Percentiles rank a stretch among this genome's conserved stretches.
Evolutionary conservation across 2,113 vertebrate genomes (phyloP).

Genomic region (Tyrannus savana): DNA sequence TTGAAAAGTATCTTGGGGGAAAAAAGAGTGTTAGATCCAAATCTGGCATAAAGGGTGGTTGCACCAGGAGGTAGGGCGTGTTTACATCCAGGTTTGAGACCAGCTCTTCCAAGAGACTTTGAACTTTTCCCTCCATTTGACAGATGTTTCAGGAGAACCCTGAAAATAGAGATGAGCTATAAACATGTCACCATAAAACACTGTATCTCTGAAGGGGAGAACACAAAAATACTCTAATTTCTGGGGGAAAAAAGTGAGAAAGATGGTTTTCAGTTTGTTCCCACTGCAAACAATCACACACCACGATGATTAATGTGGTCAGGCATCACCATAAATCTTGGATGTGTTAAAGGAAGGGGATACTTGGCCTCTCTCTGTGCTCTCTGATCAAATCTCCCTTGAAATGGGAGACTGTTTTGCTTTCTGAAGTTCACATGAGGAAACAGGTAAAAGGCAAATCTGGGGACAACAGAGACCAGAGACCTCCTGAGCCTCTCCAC

Average conservation of each 20-base stretch:
- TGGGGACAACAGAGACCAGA: fast-evolving
- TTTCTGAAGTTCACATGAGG: background rate
- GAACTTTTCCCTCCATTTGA: background rate
- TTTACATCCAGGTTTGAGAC: background rate
- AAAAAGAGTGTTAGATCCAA: background rate
- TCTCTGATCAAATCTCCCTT: background rate
- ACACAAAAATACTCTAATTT: background rate
- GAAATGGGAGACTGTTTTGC: background rate
- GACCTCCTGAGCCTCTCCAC: background rate
- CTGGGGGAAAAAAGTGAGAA: background rate
- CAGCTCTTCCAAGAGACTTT: background rate
- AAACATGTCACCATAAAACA: background rate
- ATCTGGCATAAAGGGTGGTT: background rate
- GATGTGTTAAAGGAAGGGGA: background rate
- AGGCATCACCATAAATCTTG: background rate
- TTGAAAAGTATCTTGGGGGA: background rate
- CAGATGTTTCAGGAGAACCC: background rate
- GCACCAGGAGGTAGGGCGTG: background rate
- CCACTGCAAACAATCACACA: background rate
- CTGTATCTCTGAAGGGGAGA: background rate
- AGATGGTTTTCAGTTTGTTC: background rate
- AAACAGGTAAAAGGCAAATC: background rate
- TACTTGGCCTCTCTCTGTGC: fast-evolving
- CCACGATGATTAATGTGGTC: fast-evolving
- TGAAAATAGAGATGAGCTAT: background rate